A percentile compares a stretch with the other conserved stretches of the same genome.
These are phyloP conservation scores for Meteorus sp. DNA, from an alignment of 1,140 invertebrate genomes.

Conservation along the genomic window DNA sequence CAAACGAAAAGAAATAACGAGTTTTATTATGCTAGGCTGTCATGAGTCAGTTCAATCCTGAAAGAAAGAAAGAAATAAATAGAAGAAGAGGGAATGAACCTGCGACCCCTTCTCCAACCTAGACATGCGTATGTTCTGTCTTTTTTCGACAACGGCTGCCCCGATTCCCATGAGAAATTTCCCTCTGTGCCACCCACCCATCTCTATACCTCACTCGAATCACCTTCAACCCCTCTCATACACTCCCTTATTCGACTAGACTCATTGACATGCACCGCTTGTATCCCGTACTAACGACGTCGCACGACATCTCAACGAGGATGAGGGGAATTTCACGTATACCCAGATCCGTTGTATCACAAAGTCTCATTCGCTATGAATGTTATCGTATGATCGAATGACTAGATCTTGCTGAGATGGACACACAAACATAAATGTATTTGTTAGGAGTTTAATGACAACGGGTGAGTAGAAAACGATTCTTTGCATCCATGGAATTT, in stretches of 20 bases:
- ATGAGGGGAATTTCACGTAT: conserved; percentile 26
- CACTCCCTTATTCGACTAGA: conserved; percentile 19
- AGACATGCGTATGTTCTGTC: conserved; percentile 29
- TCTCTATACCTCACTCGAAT: too few species aligned
- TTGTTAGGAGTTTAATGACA: too few species aligned
- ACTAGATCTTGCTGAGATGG: background rate
- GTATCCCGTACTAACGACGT: conserved; percentile 52
- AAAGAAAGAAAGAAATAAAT: too few species aligned
- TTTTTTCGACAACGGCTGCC: conserved; percentile 45
- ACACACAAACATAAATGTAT: too few species aligned
- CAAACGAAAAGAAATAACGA: conserved; percentile 47
- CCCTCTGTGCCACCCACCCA: conserved; percentile 21
- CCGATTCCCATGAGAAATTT: conserved; percentile 55
- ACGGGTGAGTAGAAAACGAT: too few species aligned
- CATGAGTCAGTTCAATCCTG: conserved; percentile 49
- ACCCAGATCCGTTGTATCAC: background rate
- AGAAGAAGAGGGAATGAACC: too few species aligned
- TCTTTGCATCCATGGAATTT: too few species aligned
- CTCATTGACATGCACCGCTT: conserved; percentile 57
- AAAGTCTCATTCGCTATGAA: background rate
- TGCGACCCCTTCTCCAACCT: background rate
- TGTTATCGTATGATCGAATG: background rate
- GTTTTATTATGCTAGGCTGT: conserved; percentile 52
- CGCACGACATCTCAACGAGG: conserved; percentile 39
- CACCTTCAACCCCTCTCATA: background rate